Evolutionary conservation across 1,140 invertebrate genomes (phyloP).

Genomic region (Amphibalanus amphitrite): DNA sequence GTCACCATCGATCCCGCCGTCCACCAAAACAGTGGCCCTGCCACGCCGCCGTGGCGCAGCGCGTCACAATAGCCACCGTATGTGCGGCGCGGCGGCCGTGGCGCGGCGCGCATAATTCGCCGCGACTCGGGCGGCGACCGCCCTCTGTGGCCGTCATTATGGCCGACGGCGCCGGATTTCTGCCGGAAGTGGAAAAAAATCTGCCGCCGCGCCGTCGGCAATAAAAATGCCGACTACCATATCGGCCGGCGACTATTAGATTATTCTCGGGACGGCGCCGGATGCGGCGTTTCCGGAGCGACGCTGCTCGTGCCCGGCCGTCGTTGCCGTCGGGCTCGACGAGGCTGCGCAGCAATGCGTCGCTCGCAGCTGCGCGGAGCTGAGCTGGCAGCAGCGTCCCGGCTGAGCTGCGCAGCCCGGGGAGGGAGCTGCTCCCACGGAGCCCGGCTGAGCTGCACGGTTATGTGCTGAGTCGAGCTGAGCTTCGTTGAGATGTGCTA

Average conservation of each 20-base stretch:
- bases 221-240: not conserved
- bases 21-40: no score
- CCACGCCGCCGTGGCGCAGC: not conserved
- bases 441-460: no score
- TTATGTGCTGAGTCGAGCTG: no score
- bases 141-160: not conserved
- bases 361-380: no score
- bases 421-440: no score
- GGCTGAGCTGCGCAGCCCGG: no score
- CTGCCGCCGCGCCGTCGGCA: not conserved
- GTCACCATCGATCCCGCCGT: no score
- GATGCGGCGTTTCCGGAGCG: not conserved
- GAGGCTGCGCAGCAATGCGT: not conserved
- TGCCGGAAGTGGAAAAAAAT: not conserved
- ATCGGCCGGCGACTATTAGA: not conserved
- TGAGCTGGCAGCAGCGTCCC: not conserved
- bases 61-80: not conserved
- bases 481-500: no score
- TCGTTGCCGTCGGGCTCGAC: not conserved
- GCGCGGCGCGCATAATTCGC: not conserved
- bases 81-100: no score
- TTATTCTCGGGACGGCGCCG: not conserved
- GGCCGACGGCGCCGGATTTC: not conserved
- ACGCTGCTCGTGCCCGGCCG: no score
- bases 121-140: no score